phyloP scores from a whole-genome alignment of 2,797 vertebrate genomes.

The Esox masquinongy region DNA sequence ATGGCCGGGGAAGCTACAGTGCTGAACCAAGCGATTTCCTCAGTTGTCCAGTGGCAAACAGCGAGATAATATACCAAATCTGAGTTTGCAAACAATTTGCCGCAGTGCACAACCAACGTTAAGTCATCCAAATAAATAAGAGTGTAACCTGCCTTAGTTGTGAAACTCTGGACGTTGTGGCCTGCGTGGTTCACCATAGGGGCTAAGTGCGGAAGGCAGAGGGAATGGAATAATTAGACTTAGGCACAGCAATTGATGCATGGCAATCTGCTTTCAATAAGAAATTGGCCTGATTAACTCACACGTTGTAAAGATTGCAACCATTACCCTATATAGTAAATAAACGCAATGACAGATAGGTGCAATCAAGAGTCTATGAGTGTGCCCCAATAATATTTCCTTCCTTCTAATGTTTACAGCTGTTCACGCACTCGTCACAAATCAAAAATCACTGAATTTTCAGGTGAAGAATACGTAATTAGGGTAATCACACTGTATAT shows the following conservation, averaged over 20 bases:
- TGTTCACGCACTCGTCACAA: not conserved
- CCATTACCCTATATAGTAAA: not conserved
- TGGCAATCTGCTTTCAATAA: not conserved
- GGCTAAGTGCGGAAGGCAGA: conserved; percentile 56
- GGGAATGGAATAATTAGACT: conserved; percentile 3
- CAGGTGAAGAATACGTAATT: too few relatives aligned
- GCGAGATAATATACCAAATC: not conserved
- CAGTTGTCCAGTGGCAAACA: not conserved
- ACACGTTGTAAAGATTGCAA: not conserved
- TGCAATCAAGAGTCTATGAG: not conserved
- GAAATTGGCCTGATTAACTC: not conserved
- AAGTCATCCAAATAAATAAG: not conserved
- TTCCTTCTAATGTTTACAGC: not conserved
- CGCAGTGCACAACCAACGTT: not conserved
- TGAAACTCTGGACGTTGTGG: conserved; percentile 75
- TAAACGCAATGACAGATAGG: not conserved
- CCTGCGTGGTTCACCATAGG: conserved; percentile 78
- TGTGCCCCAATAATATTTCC: too few relatives aligned
- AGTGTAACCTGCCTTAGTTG: conserved; percentile 75
- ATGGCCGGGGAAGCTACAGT: too few relatives aligned
- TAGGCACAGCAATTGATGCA: not conserved
- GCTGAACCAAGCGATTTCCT: not conserved
- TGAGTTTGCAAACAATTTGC: not conserved
- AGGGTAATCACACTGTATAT: not conserved
- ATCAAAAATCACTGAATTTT: not conserved